phyloP scores from a whole-genome alignment of 2,888 invertebrate genomes.

The Spodoptera picta region DNA sequence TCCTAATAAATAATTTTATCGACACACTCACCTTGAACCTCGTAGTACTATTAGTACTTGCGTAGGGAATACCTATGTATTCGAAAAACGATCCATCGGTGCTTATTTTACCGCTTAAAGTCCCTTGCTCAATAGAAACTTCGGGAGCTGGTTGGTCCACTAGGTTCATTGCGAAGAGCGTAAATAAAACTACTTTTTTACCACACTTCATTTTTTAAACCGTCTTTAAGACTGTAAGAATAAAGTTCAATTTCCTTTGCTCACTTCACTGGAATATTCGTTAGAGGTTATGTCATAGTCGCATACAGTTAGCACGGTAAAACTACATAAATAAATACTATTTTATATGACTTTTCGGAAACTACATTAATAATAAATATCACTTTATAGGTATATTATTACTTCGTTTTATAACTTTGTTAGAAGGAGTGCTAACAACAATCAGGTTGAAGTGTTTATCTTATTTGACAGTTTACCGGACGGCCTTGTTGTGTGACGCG shows the following conservation, averaged over 20 bases:
- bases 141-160: slow-evolving; percentile 82
- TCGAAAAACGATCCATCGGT: slow-evolving; percentile 78
- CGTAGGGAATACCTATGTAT: slow-evolving; percentile 83
- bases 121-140: slow-evolving; percentile 78
- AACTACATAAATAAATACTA: too few species aligned
- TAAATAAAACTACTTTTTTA: slow-evolving; percentile 75
- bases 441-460: slow-evolving; percentile 25
- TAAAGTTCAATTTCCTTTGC: slow-evolving; percentile 18
- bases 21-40: slow-evolving; percentile 76
- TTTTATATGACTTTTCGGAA: neutral
- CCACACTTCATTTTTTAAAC: slow-evolving; percentile 66
- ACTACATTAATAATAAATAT: neutral
- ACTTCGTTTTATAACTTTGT: slow-evolving; percentile 5
- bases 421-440: neutral
- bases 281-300: slow-evolving; percentile 39
- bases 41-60: slow-evolving; percentile 70
- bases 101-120: slow-evolving; percentile 78
- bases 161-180: slow-evolving; percentile 76
- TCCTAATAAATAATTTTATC: neutral
- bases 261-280: neutral
- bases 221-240: neutral
- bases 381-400: neutral
- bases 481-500: slow-evolving; percentile 47
- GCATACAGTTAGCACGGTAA: too few species aligned
- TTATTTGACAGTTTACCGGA: slow-evolving; percentile 39